Percentiles rank a stretch among this genome's conserved stretches.
These are phyloP conservation scores for Ibidorhyncha struthersii DNA, from an alignment of 2,113 vertebrate genomes.

Conservation along the genomic window DNA sequence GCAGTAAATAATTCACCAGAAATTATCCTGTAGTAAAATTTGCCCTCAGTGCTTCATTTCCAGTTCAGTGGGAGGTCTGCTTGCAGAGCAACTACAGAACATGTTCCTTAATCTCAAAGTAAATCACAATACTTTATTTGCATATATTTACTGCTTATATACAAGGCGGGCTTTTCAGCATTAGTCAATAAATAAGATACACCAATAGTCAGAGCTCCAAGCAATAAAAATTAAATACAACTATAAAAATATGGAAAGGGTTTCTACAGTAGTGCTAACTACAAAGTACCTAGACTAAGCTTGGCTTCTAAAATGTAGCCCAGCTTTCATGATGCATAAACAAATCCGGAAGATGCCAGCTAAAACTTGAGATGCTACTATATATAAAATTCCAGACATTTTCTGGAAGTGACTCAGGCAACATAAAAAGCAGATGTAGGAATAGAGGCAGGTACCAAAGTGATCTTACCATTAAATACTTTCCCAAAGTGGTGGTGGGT, in stretches of 20 bases:
- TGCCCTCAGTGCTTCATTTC: neutral
- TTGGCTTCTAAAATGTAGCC: neutral
- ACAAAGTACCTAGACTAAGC: neutral
- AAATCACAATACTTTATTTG: neutral
- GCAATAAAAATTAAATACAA: neutral
- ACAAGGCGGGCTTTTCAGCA: neutral
- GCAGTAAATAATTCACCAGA: neutral
- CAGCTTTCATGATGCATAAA: neutral
- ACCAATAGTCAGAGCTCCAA: neutral
- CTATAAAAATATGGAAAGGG: neutral
- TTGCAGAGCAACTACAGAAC: neutral
- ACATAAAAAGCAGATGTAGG: neutral
- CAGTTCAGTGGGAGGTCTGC: neutral
- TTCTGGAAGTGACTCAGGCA: neutral
- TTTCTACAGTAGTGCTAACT: neutral
- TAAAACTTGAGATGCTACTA: neutral
- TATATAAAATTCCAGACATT: neutral
- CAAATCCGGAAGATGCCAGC: neutral
- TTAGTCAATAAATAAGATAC: neutral
- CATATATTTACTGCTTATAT: neutral
- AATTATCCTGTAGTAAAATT: neutral
- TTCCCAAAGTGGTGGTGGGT: fast-evolving
- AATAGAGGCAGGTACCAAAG: neutral
- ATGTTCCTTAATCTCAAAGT: neutral
- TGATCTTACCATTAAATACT: neutral